These are phyloP conservation scores for Diaprepes abbreviatus DNA, from an alignment of 2,888 invertebrate genomes.

Conservation along the genomic window DNA sequence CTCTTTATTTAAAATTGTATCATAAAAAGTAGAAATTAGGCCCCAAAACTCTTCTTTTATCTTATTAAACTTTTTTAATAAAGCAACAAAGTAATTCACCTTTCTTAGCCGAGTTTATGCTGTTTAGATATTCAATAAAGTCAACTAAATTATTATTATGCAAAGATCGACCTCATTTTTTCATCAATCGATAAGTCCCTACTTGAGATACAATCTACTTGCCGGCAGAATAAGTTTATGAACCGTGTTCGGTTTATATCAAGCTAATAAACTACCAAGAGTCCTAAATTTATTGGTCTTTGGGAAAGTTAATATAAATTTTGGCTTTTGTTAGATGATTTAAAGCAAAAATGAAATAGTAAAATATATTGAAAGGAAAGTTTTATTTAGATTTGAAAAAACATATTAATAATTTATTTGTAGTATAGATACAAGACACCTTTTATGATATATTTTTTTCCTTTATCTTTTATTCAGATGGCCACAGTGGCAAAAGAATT, in stretches of 20 bases:
- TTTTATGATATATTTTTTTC: no score
- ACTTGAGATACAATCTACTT: constrained; percentile 43
- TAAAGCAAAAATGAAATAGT: constrained; percentile 23
- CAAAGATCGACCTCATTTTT: constrained; percentile 43
- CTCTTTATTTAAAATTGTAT: no score
- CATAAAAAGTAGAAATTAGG: no score
- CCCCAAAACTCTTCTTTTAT: no score
- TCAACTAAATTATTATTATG: constrained; percentile 37
- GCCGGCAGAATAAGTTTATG: constrained; percentile 41
- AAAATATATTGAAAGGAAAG: constrained; percentile 7
- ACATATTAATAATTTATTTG: no score
- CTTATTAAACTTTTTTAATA: no score
- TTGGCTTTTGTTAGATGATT: constrained; percentile 30
- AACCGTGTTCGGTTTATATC: constrained; percentile 44
- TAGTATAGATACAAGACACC: no score
- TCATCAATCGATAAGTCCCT: constrained; percentile 42
- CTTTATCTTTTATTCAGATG: no score
- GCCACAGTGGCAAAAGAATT: no score
- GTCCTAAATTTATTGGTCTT: constrained; percentile 36
- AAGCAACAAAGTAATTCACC: not conserved
- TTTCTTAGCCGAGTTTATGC: not conserved
- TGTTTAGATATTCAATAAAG: constrained; percentile 2
- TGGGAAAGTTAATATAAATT: constrained; percentile 32
- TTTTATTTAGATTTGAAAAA: not conserved
- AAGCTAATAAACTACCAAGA: constrained; percentile 42